Evolutionary conservation across 30 jellyfish, hydroid and myxozoan species (phyloP), one percentile per base, ranked within the genome.

Genomic region (Turritopsis rubra): DNA sequence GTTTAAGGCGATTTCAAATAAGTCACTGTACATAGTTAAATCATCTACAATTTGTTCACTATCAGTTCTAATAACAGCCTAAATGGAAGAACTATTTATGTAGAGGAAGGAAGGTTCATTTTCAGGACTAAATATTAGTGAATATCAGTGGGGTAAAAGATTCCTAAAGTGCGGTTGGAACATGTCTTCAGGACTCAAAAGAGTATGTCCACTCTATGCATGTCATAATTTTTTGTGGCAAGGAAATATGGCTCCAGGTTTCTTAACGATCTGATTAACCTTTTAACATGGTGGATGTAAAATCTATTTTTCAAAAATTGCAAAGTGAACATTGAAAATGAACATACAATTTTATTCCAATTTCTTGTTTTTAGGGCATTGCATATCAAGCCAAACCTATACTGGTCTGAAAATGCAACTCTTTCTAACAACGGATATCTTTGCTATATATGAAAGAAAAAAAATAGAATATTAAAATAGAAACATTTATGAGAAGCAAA

Each of bases 271-370:
- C n/a, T n/a, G n/a, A n/a, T n/a, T n/a, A n/a, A n/a, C n/a, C n/a
- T n/a, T n/a, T n/a, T n/a, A n/a, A n/a, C n/a, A n/a, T n/a, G n/a
- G n/a, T n/a, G n/a, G n/a, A n/a, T n/a, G n/a, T n/a, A n/a, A n/a
- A n/a, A n/a, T n/a, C n/a, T n/a, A n/a, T n/a, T n/a, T n/a, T n/a
- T n/a, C n/a, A n/a, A n/a, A n/a, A n/a, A n/a, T n/a, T n/a, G n/a
- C n/a, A 68, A 68, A 21, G 28, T 68, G n/a, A n/a, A n/a, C n/a
- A n/a, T n/a, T n/a, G n/a, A 21, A 23, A 23, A 28, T 27, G 18
- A 27, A 82, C 90, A 72, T 41, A 83, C 90, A 20, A 83, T 30
- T 0, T 52, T 73, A 17, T 73, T 74, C 90, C 90, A 83, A 41
- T 83, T 83, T 52, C 90, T 73, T 75, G 65, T 28, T 41, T 75